Percentiles rank a stretch among this genome's conserved stretches.
These are phyloP conservation scores for Oreohelix idahoensis DNA, from an alignment of 1,140 invertebrate genomes.

Conservation along the genomic window DNA sequence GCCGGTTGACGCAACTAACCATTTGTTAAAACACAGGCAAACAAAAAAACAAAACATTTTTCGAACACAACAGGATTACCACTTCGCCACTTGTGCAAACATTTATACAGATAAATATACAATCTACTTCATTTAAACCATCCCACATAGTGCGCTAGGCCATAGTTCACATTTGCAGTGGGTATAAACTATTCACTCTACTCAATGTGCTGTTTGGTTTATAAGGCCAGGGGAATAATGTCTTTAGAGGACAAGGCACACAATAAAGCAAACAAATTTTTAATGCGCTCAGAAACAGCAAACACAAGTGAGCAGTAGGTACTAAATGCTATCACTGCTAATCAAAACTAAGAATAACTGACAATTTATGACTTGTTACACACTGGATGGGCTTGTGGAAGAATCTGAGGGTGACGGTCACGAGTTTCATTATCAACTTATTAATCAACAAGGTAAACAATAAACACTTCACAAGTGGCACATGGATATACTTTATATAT, in stretches of 20 bases:
- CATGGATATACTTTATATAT: not conserved
- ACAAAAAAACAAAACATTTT: no score
- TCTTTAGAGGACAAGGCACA: not conserved
- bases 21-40: no score
- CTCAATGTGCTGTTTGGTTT: not conserved
- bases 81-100: no score
- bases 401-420: not conserved
- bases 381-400: not conserved
- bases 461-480: not conserved
- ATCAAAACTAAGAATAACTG: not conserved
- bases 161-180: not conserved
- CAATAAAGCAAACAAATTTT: not conserved
- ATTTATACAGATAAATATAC: no score
- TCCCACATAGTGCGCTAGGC: no score
- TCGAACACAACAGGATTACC: no score
- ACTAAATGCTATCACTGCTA: not conserved
- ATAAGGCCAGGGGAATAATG: not conserved
- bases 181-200: not conserved
- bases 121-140: no score
- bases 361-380: not conserved
- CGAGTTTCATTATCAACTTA: not conserved
- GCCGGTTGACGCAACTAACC: no score
- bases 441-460: not conserved
- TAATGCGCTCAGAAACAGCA: not conserved
- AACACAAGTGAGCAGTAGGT: not conserved